Conservation (phyloP, 1,140 invertebrate species). For the Brachionus sp. region DNA sequence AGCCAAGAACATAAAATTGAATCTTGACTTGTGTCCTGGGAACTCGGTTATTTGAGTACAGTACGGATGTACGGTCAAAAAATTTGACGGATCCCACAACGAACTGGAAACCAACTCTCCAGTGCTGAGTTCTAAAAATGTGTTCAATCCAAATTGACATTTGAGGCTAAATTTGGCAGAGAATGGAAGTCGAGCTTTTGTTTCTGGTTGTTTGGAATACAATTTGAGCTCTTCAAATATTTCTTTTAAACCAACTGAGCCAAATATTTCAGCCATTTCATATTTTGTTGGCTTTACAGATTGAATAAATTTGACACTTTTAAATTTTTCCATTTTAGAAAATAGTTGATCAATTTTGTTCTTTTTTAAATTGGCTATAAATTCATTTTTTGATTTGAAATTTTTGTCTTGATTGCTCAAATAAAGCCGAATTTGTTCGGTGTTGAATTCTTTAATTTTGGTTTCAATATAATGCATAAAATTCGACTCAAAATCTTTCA, state of each 20-base stretch:
- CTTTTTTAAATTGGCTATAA: neutral
- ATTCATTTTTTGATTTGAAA: neutral
- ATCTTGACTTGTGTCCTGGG: too few species aligned
- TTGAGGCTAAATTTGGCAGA: neutral
- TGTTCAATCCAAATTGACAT: neutral
- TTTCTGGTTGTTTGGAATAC: too few species aligned
- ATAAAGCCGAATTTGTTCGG: neutral
- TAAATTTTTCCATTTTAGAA: neutral
- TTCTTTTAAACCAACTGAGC: neutral
- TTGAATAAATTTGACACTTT: neutral
- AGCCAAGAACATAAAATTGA: too few species aligned
- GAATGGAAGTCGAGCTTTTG: too few species aligned
- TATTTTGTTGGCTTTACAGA: too few species aligned
- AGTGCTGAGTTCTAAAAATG: neutral
- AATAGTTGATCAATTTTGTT: neutral
- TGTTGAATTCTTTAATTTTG: neutral
- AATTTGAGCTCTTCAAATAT: neutral
- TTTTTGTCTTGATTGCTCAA: neutral
- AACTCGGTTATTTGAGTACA: too few species aligned
- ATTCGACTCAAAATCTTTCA: neutral
- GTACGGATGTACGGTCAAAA: too few species aligned
- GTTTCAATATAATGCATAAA: neutral
- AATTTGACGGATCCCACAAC: too few species aligned
- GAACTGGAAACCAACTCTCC: neutral
- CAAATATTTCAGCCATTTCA: too few species aligned